Evolutionary conservation across 2,888 invertebrate genomes (phyloP), one percentile per base, ranked within the genome.

Genomic region (Cistogaster globosa): DNA sequence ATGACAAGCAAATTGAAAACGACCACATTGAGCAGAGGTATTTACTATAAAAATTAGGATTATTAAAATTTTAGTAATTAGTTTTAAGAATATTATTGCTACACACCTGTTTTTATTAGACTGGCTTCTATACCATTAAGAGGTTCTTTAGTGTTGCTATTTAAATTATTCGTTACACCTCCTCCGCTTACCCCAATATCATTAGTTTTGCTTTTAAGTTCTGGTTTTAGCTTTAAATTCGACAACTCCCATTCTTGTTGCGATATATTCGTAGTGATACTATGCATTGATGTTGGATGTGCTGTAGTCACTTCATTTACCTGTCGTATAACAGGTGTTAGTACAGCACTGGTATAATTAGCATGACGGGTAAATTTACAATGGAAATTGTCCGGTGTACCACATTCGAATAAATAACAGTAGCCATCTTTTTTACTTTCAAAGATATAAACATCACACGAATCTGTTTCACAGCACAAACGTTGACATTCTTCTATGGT

Each of bases 401-500:
- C 98, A 92, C 98, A 98, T 92, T 96, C 96, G 93, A 98, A 98
- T 87, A 98, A 93, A 92, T 98, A 98, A 92, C 98, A 98, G 91
- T 97, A 97, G 84, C 97, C 97, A 5, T 96, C 91, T 5, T 90
- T 89, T 95, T 97, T 98, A 91, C 98, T 97, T 92, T 98, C 98
- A 91, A 96, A 98, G 88, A 98, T 96, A 92, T 97, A 98, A 32
- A 98, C 97, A 92, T 98, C 97, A 92, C 98, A 98, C 85, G 95
- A 93, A 68, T 96, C 95, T 4, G 97, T 97, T 92, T 97, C 96
- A 93, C 98, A 98, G 93, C 98, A 98, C 86, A 97, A 94, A 71
- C 96, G 94, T 90, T 97, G 94, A 91, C 98, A 98, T 91, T 97
- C 97, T 88, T 95, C 94, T 87, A 96, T 94, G 72, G 96, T 95